phyloP scores from a whole-genome alignment of 2,797 vertebrate species.

The Tangara arthus region DNA sequence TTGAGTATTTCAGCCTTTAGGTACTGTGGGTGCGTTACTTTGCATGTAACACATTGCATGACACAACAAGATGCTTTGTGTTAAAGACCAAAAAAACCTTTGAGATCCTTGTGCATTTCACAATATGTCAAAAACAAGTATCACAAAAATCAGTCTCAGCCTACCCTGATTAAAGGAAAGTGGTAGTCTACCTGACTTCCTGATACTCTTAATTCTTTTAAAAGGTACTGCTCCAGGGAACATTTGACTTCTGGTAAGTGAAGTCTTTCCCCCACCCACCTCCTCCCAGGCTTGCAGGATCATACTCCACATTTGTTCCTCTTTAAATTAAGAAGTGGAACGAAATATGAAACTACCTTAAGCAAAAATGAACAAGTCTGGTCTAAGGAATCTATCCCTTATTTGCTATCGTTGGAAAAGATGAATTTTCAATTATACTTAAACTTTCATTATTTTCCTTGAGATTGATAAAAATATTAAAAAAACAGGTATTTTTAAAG shows the following conservation, averaged over 20 bases:
- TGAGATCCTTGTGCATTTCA: neutral
- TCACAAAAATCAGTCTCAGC: neutral
- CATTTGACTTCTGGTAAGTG: neutral
- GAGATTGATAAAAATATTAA: neutral
- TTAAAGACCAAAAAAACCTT: constrained; percentile 16
- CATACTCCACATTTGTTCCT: neutral
- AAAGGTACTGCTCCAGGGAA: constrained; percentile 42
- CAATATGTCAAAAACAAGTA: neutral
- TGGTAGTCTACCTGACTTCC: constrained; percentile 28
- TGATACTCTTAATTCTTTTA: constrained; percentile 48
- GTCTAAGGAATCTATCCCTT: neutral
- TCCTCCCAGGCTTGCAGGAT: neutral
- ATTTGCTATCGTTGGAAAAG: constrained; percentile 13
- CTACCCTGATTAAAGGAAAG: constrained; percentile 32
- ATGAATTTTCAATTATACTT: neutral
- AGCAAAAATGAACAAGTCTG: constrained; percentile 25
- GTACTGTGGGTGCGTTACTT: neutral
- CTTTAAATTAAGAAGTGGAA: constrained; percentile 26
- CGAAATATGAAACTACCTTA: constrained; percentile 32
- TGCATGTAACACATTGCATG: neutral
- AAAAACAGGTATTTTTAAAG: neutral
- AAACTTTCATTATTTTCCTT: constrained; percentile 1
- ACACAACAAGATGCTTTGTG: neutral
- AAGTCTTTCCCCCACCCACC: neutral
- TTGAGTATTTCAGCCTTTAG: neutral